These are phyloP conservation scores for Sminthurides aquaticus DNA, from an alignment of 2,888 invertebrate species.

Conservation along the genomic window DNA sequence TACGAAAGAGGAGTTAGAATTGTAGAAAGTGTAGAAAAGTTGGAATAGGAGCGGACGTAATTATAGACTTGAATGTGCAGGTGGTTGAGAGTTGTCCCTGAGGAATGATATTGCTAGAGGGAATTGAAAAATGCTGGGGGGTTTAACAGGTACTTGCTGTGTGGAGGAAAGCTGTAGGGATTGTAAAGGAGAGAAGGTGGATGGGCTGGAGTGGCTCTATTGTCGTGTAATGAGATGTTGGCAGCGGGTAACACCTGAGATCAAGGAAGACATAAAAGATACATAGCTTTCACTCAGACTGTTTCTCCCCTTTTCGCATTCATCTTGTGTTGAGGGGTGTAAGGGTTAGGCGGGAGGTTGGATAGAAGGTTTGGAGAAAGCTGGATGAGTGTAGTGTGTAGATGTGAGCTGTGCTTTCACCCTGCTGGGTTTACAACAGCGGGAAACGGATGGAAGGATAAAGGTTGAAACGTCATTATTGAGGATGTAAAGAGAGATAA, in stretches of 20 bases:
- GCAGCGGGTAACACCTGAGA: constrained; percentile 1
- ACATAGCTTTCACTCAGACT: not conserved
- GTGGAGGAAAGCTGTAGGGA: not conserved
- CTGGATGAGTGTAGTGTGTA: not conserved
- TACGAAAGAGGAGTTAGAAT: too few relatives aligned
- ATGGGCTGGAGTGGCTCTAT: not conserved
- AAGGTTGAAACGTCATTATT: constrained; percentile 7
- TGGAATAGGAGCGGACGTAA: not conserved
- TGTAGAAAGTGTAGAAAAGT: not conserved
- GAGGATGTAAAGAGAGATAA: constrained; percentile 6
- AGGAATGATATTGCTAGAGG: constrained; percentile 1
- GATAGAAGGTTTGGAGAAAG: too few relatives aligned
- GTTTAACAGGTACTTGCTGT: not conserved
- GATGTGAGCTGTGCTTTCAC: not conserved
- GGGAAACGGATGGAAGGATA: not conserved
- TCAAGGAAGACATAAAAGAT: constrained; percentile 2
- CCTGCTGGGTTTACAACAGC: not conserved
- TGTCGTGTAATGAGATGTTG: constrained; percentile 5
- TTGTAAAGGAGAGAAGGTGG: not conserved
- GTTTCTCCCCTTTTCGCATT: not conserved
- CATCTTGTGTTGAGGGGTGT: not conserved
- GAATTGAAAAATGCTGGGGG: constrained; percentile 2
- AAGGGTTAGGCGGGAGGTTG: not conserved
- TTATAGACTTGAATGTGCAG: not conserved
- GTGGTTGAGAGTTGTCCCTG: not conserved